Base-by-base conservation (phyloP, 1,140 invertebrate genomes). In the Drosophila teissieri region DNA sequence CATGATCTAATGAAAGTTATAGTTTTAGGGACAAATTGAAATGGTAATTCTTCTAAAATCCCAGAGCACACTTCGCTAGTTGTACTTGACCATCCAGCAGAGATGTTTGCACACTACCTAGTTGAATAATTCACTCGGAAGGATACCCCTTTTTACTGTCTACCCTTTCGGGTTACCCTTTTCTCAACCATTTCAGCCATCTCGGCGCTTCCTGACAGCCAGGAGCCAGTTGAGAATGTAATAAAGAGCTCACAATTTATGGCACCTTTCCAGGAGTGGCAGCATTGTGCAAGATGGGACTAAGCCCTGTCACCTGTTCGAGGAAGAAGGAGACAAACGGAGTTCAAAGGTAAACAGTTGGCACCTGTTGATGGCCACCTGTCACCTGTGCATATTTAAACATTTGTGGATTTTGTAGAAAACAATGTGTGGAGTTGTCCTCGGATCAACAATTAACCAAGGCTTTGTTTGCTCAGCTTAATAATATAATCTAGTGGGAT, bases 171-270 rank as follows among this genome's bases (percentile, higher is more conserved):
- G 68, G 17, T 37, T 61, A 37, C 52, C 70, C 63, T 76, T 81
- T 46, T 64, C 40, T 40, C 39, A 14, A 19, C 22, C 31, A 8
- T 31, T 31, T 31, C 8, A 31, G 31, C 31, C 17, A 8, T n/a
- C n/a, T 7, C 7, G 40, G 34, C 34, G 11, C 39, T 31, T 19
- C 53, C 45, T 64, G 60, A 75, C 72, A 75, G 53, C 37, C 61
- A 48, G 48, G 54, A 67, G 61, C 61, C 37, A 65, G 73, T 76
- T 58, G 36, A 46, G 73, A 76, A 76, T 75, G 73, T 76, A 76
- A 76, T 76, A 76, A 76, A 76, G 61, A 64, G 61, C 73, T 76
- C 58, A 75, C 73, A 58, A 67, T 76, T 76, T 76, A 76, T 76
- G 73, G 57, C 73, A 76, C 61, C 48, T 57, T 34, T 42, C 17